These are phyloP conservation scores for Megaleporinus macrocephalus DNA, from an alignment of 2,113 vertebrate genomes.

Conservation along the genomic window DNA sequence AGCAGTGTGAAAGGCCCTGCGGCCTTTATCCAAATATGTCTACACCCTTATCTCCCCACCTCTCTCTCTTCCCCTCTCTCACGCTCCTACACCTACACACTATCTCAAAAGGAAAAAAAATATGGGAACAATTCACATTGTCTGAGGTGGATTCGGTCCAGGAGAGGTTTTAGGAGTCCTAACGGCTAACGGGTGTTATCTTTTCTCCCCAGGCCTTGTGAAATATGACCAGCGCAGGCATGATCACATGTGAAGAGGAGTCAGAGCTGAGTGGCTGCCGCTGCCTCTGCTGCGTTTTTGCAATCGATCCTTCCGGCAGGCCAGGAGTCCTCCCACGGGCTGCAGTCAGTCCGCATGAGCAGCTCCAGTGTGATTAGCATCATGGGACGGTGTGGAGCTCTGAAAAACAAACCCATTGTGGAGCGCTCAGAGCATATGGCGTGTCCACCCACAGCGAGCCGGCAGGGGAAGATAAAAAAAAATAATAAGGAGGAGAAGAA, in stretches of 20 bases:
- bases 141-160: constrained; percentile 21
- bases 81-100: constrained; percentile 33
- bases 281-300: constrained; percentile 37
- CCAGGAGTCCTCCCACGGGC: constrained; percentile 56
- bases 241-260: constrained; percentile 39
- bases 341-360: constrained; percentile 48
- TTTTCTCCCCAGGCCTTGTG: constrained; percentile 27
- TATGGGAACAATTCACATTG: neutral
- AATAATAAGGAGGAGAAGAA: constrained; percentile 12
- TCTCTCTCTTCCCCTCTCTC: constrained; percentile 12
- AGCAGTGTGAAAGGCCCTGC: constrained; percentile 23
- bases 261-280: constrained; percentile 24
- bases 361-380: constrained; percentile 55
- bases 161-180: constrained; percentile 20
- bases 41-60: constrained; percentile 15
- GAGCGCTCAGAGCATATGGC: constrained; percentile 56
- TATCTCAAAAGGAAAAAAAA: neutral
- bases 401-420: constrained; percentile 58
- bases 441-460: constrained; percentile 56
- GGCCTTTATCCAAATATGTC: constrained; percentile 34
- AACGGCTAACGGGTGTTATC: constrained; percentile 16
- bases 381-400: constrained; percentile 50
- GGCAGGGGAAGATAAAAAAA: constrained; percentile 4
- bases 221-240: constrained; percentile 42
- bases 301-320: constrained; percentile 51